Evolutionary conservation across 2,113 vertebrate genomes (phyloP), one percentile per base, ranked within the genome.

Genomic region (Parotia lawesii): DNA sequence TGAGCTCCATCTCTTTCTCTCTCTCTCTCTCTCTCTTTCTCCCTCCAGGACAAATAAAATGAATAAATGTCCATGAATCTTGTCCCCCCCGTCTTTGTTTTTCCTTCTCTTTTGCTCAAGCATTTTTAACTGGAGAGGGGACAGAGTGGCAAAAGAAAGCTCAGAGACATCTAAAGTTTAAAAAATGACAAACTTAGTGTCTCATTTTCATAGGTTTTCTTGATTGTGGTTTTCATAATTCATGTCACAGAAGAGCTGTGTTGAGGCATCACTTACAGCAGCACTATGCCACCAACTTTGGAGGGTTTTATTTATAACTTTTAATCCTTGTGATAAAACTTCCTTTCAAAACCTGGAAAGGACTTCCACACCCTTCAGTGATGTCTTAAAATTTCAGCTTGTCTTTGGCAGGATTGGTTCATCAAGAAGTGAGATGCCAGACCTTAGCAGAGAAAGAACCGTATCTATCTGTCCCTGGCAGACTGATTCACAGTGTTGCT

Each of bases 361-460:
- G 70, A 89, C 54, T 90, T 97, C 33, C 40, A 38, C 75, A 71
- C 62, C 35, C 76, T 54, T 77, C 67, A 85, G 54, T 47, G 64
- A 56, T 57, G 74, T 72, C 78, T 93, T 93, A 82, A 90, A 85
- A 91, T 83, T 89, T 58, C 84, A 84, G 33, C 50, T 92, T 70
- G 15, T 80, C 37, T 91, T 94, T 70, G 65, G 71, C 40, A 61
- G 70, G 85, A 95, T 75, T 78, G 48, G 77, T 91, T 97, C 78
- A 88, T 85, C 85, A 89, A 87, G 87, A 95, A 93, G 77, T 69
- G 69, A 85, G 84, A 75, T 3, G 3, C 58, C 70, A 89, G 71
- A 92, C 79, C 75, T 82, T 48, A 83, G 57, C 44, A 67, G 77
- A 71, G 74, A 93, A 94, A 94, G 71, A 90, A 67, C 47, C 40